Base-by-base conservation (phyloP, 2,113 vertebrate species). In the Salvator merianae region DNA sequence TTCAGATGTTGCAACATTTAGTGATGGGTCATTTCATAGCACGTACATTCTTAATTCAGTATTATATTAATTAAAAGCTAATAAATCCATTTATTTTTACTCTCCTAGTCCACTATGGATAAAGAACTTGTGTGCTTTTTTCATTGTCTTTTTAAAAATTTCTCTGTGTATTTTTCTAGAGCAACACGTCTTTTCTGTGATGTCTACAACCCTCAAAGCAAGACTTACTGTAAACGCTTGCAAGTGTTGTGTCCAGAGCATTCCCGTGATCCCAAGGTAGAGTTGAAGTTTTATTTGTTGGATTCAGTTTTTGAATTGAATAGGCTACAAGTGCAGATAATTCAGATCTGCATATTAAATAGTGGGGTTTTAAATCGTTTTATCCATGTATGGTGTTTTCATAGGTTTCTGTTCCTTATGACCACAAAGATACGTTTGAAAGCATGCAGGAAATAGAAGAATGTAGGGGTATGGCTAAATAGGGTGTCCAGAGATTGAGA, bases 211-310 rank as follows among this genome's bases (percentile, higher is more conserved):
- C 97, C 97, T 32, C 98, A 98, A 92, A 99, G 98, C 92, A 98
- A 98, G 92, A 99, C 98, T 0, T 99, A 99, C 89, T 99, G 98
- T 90, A 99, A 99, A 82, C 96, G 98, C 68, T 97, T 99, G 83
- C 98, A 98, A 91, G 98, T 99, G 86, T 92, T 99, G 63, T 99
- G 98, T 89, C 98, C 98, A 16, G 98, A 98, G 91, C 98, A 98
- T 95, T 98, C 98, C 75, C 96, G 97, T 87, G 98, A 98, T 90
- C 98, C 98, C 36, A 98, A 98, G 97, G 98, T 98, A 63, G 94
- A 95, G 9, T 28, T 4, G 24, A 53, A 77, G 14, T 12, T 24
- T 14, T 1, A 5, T 47, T 68, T 59, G 4, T 59, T 59, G 55
- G 55, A 20, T 59, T 59, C 55, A 20, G 14, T 20, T 59, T 59